Percentiles rank a stretch among this genome's conserved stretches.
phyloP scores from a whole-genome alignment of 2,113 vertebrate genomes.

The Odocoileus virginianus region DNA sequence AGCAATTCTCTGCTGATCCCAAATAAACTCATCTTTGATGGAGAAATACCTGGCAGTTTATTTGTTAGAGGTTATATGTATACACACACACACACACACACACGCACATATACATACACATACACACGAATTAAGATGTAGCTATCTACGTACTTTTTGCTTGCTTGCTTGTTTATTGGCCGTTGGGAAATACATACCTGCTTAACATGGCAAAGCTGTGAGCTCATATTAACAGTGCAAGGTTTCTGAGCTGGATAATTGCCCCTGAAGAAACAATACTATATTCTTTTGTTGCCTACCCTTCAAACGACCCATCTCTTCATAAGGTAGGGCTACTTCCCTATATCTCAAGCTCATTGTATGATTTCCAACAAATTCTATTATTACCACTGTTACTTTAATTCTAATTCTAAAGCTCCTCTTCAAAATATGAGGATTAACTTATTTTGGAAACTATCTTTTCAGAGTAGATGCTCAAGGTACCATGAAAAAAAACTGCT shows the following conservation, averaged over 20 bases:
- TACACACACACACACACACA: not conserved
- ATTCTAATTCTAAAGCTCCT: not conserved
- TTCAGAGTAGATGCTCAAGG: not conserved
- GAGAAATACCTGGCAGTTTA: not conserved
- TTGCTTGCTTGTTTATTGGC: not conserved
- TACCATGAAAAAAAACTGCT: not conserved
- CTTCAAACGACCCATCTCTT: not conserved
- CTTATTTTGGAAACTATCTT: slow-evolving; percentile 22
- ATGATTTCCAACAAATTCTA: not conserved
- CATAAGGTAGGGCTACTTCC: not conserved
- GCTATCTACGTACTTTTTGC: not conserved
- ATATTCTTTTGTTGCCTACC: not conserved
- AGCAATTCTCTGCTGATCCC: not conserved
- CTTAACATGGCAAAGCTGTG: not conserved
- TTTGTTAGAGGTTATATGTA: not conserved
- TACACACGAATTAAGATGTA: not conserved
- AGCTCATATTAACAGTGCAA: not conserved
- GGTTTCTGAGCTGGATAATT: not conserved
- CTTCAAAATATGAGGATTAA: not conserved
- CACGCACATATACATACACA: not conserved
- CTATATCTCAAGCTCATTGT: not conserved
- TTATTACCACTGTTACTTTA: not conserved
- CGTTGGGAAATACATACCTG: not conserved
- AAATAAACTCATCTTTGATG: not conserved
- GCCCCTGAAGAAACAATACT: not conserved